Base-by-base conservation (phyloP, 2,888 invertebrate genomes). In the Cepaea hortensis region DNA sequence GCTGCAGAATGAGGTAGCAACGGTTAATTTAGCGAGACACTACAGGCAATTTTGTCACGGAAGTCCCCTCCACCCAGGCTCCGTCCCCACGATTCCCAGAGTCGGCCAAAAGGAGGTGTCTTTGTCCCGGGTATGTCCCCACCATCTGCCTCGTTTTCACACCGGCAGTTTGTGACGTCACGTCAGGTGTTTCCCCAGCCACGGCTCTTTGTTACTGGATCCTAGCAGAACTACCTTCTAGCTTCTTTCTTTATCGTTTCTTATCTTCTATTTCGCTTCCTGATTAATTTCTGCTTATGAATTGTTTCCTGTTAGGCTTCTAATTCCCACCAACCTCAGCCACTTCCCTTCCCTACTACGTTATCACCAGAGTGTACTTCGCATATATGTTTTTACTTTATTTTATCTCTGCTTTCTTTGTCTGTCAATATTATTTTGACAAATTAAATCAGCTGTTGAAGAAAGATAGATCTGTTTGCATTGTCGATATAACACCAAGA, bases 111-210 rank as follows among this genome's bases (percentile, higher is more conserved):
- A 1, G 20, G n/a, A 48, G n/a, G 50, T 61, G 82, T 82, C 82
- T 82, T 82, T 82, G 82, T 82, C 72, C 18, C 20, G 73, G 73
- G 15, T 35, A 55, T 35, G 70, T 55, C 65, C 75, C 61, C 55
- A 62, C 50, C 84, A 84, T 84, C 84, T 84, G 84, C 62, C 84
- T 62, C 84, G 35, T 48, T 76, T 76, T 75, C 72, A 9, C 62
- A 75, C 35, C 65, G 84, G 76, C 76, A 65, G 83, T 73, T 23
- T 82, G 84, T 76, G 75, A 84, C 84, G 84, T 84, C 84, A 84
- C 35, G 84, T 84, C 84, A 84, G 84, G 84, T 84, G 84, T 84
- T 84, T 76, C 46, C 73, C 73, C 55, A 50, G n/a, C n/a, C 9
- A 1, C 68, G 20, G n/a, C 15, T 79, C 79, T 79, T 79, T 79